phyloP scores from a whole-genome alignment of 2,797 vertebrate genomes.

The Enoplosus armatus region DNA sequence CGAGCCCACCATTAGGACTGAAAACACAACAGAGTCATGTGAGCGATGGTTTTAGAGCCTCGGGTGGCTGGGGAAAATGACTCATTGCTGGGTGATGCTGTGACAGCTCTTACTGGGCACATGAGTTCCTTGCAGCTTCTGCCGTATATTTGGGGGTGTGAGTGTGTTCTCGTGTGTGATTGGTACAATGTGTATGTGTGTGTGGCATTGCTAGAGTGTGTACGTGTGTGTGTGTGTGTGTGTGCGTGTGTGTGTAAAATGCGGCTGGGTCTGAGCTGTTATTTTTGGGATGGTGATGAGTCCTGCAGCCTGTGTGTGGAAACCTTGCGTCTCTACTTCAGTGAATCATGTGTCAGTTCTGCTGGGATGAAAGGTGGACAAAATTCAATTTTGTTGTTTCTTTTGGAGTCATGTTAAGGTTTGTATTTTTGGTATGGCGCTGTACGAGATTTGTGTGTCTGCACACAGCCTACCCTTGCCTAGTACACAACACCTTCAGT shows the following conservation, averaged over 20 bases:
- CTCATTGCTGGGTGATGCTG: constrained; percentile 71
- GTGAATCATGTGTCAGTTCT: constrained; percentile 28
- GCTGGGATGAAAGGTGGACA: constrained; percentile 2
- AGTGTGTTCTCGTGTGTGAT: constrained; percentile 56
- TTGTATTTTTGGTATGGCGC: constrained; percentile 11
- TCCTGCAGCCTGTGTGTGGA: constrained; percentile 40
- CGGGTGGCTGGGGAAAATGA: constrained; percentile 59
- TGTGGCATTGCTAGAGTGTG: background rate
- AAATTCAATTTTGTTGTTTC: background rate
- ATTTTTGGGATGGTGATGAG: constrained; percentile 64
- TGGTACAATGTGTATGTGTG: constrained; percentile 39
- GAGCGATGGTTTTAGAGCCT: constrained; percentile 55
- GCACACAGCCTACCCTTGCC: constrained; percentile 9
- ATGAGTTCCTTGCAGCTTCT: constrained; percentile 66
- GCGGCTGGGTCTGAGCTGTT: constrained; percentile 65
- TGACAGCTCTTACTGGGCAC: constrained; percentile 70
- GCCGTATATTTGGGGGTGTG: constrained; percentile 64
- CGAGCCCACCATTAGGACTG: constrained; percentile 19
- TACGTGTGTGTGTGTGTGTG: constrained; percentile 25
- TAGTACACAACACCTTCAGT: constrained; percentile 6
- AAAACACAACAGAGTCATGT: constrained; percentile 69
- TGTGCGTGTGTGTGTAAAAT: constrained; percentile 45
- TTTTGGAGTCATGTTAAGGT: background rate
- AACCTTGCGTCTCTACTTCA: constrained; percentile 40
- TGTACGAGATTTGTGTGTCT: constrained; percentile 2